Evolutionary conservation across 2,797 vertebrate genomes (phyloP).

Genomic region (Uromys caudimaculatus): DNA sequence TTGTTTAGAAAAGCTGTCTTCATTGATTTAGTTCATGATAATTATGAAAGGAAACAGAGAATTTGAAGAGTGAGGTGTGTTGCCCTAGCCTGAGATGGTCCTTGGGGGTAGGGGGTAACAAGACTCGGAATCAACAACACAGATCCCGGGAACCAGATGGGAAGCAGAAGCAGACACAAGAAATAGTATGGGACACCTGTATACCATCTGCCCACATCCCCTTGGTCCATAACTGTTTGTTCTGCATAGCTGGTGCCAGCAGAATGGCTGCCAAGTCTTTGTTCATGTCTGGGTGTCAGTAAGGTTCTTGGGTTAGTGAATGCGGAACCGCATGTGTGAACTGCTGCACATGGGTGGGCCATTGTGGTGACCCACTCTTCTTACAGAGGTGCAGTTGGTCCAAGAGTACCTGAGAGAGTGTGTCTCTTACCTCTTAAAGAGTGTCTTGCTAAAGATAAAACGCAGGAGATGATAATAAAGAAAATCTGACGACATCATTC

Average conservation of each 20-base stretch:
- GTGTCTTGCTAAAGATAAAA: neutral
- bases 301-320: neutral
- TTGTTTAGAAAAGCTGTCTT: neutral
- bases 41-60: neutral
- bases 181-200: neutral
- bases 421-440: too few species aligned
- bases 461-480: neutral
- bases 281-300: neutral
- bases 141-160: neutral
- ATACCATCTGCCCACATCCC: neutral
- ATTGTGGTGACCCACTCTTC: neutral
- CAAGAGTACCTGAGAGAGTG: neutral
- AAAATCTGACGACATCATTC: neutral
- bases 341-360: neutral
- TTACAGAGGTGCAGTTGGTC: neutral
- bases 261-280: neutral
- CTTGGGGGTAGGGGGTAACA: neutral
- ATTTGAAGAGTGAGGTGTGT: neutral
- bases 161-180: neutral
- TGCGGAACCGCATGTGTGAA: accelerated
- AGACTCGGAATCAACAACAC: neutral
- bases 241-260: neutral
- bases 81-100: neutral
- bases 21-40: neutral
- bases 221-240: neutral